phyloP scores from a whole-genome alignment of 1,140 invertebrate species.

The Pinna nobilis region DNA sequence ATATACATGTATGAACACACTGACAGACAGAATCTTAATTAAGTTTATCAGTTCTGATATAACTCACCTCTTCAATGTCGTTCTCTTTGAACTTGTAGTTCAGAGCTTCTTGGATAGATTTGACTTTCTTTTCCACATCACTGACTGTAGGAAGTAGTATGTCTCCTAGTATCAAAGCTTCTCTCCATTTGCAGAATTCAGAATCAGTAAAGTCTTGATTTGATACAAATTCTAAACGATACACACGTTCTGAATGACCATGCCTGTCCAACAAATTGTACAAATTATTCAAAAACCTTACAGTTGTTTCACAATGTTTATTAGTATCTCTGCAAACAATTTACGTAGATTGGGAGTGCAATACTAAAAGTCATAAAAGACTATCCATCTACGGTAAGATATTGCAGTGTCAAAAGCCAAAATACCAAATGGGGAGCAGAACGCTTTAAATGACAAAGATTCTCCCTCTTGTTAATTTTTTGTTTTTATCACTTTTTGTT shows the following conservation, averaged over 20 bases:
- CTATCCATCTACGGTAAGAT: no score
- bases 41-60: no score
- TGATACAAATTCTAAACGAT: constrained; percentile 97
- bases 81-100: constrained; percentile 82
- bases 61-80: constrained; percentile 83
- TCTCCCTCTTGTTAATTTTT: no score
- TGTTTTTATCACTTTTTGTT: no score
- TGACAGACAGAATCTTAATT: not conserved
- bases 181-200: constrained; percentile 96
- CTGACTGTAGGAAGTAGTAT: constrained; percentile 89
- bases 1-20: no score
- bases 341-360: no score
- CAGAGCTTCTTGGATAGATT: constrained; percentile 91
- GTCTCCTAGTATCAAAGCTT: constrained; percentile 85
- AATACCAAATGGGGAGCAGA: no score
- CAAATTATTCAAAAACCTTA: no score
- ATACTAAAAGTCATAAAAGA: not conserved
- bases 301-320: no score
- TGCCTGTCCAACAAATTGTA: constrained; percentile 83
- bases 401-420: no score
- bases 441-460: no score
- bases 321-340: not conserved
- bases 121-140: constrained; percentile 88
- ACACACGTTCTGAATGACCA: constrained; percentile 92
- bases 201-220: constrained; percentile 95